Evolutionary conservation across 2,888 invertebrate genomes (phyloP).

Genomic region (Anticlea derivata): DNA sequence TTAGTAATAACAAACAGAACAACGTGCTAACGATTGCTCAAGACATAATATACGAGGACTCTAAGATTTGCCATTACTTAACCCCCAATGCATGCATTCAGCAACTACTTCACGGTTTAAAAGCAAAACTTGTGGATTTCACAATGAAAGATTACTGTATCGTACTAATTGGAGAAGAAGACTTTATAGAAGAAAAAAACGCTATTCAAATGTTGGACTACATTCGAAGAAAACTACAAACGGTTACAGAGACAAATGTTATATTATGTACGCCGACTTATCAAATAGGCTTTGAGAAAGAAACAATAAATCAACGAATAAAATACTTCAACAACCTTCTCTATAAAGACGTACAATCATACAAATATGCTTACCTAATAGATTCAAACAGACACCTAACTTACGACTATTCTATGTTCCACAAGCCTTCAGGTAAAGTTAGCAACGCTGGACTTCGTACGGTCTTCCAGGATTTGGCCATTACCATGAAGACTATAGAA

Average conservation of each 20-base stretch:
- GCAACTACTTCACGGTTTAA: not conserved
- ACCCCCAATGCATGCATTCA: not conserved
- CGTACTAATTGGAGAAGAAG: not conserved
- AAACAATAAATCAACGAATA: not conserved
- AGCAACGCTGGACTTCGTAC: not conserved
- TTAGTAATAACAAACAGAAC: slow-evolving; percentile 3
- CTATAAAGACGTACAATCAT: not conserved
- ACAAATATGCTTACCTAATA: not conserved
- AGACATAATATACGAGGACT: not conserved
- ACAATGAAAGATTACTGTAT: slow-evolving; percentile 8
- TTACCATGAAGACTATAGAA: not conserved
- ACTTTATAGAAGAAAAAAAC: not conserved
- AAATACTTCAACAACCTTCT: not conserved
- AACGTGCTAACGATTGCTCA: not conserved
- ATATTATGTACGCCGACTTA: slow-evolving; percentile 3
- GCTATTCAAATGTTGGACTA: not conserved
- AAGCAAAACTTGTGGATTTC: not conserved
- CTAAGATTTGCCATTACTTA: not conserved
- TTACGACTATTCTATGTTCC: no score
- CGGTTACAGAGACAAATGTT: not conserved
- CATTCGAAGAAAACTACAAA: not conserved
- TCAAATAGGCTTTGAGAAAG: not conserved
- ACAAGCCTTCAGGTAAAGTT: not conserved
- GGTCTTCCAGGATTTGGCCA: not conserved
- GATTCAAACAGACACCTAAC: not conserved